Evolutionary conservation across 1,140 invertebrate species (phyloP).

Genomic region (Drosophila chauvacae): DNA sequence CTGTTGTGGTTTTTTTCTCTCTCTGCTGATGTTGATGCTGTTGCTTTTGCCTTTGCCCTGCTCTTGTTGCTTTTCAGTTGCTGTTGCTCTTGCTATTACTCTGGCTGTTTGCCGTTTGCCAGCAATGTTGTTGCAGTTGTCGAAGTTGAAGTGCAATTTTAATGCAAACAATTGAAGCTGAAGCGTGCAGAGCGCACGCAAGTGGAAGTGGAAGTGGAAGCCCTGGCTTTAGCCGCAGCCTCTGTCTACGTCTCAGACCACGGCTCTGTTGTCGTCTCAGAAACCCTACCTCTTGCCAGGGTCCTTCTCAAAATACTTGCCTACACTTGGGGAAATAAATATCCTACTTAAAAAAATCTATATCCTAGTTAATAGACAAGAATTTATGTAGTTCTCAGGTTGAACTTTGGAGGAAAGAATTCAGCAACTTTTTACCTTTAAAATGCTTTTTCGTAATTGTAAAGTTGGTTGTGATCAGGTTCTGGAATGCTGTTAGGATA

Average conservation of each 20-base stretch:
- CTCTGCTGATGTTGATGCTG: conserved; percentile 12
- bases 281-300: conserved; percentile 2
- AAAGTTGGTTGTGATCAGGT: neutral
- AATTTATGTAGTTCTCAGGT: neutral
- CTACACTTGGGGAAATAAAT: neutral
- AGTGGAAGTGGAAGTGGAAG: conserved; percentile 56
- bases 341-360: too few relatives aligned
- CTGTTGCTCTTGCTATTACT: conserved; percentile 8
- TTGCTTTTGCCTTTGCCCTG: conserved; percentile 22
- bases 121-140: conserved; percentile 68
- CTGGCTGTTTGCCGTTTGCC: conserved; percentile 13
- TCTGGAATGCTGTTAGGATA: neutral
- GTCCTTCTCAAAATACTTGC: conserved; percentile 32
- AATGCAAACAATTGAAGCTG: conserved; percentile 81
- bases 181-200: conserved; percentile 76
- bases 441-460: too few relatives aligned
- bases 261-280: conserved; percentile 8
- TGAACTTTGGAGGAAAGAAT: neutral
- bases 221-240: conserved; percentile 28
- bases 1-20: conserved; percentile 43
- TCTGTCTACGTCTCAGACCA: conserved; percentile 28
- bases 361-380: too few relatives aligned
- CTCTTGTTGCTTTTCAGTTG: conserved; percentile 44
- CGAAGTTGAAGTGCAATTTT: conserved; percentile 80
- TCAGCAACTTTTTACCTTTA: too few relatives aligned